A percentile compares a stretch with the other conserved stretches of the same genome.
Evolutionary conservation across 2,113 vertebrate genomes (phyloP).

Genomic region (Charadrius vociferus): DNA sequence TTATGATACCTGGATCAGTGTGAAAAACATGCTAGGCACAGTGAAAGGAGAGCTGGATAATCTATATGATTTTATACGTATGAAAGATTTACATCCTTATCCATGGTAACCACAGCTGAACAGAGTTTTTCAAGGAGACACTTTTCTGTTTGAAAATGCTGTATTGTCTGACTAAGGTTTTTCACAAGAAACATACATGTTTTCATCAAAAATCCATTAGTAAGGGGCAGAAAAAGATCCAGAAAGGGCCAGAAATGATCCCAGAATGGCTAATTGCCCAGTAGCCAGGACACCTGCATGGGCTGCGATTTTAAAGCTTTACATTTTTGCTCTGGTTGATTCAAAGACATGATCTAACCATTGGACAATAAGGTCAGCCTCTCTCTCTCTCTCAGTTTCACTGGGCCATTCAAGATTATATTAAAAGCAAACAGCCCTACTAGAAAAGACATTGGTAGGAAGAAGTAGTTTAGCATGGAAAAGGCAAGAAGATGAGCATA

Average conservation of each 20-base stretch:
- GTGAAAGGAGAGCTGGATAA: background rate
- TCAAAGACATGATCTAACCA: background rate
- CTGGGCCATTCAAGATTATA: background rate
- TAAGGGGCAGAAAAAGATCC: background rate
- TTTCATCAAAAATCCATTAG: background rate
- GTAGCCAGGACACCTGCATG: background rate
- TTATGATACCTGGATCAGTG: background rate
- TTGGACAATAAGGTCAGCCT: background rate
- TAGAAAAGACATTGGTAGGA: background rate
- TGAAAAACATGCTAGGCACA: background rate
- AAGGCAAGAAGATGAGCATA: background rate
- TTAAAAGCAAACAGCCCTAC: background rate
- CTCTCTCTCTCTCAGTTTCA: background rate
- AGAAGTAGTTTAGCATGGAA: background rate
- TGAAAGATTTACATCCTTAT: slow-evolving; percentile 20
- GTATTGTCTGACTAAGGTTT: background rate
- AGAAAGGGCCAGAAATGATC: background rate
- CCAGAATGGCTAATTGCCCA: background rate
- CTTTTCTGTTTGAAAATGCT: background rate
- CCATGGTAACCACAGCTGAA: slow-evolving; percentile 43
- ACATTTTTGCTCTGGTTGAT: background rate
- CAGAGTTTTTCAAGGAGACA: background rate
- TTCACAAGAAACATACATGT: background rate
- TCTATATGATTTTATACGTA: background rate
- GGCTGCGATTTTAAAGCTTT: background rate